phyloP scores from a whole-genome alignment of 2,888 invertebrate genomes.

The Octodonta nipae region DNA sequence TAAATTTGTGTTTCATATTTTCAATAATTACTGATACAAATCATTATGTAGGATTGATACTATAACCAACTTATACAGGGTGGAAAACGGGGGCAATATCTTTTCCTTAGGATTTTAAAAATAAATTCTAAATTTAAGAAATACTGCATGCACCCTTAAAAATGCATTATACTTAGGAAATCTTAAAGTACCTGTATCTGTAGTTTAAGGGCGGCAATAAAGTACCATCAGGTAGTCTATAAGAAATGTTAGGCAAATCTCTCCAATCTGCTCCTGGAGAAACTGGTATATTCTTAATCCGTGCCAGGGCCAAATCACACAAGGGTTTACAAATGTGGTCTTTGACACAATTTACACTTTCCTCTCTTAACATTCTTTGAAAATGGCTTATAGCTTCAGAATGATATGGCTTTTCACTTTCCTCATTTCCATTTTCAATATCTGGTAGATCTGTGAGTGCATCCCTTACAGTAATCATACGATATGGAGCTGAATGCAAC shows the following conservation, averaged over 20 bases:
- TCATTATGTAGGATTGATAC: too few species aligned
- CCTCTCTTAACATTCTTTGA: slow-evolving; percentile 54
- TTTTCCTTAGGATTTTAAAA: too few species aligned
- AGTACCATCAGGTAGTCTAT: slow-evolving; percentile 56
- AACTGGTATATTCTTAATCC: slow-evolving; percentile 63
- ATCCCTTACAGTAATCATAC: slow-evolving; percentile 65
- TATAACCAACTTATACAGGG: too few species aligned
- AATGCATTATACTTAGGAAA: too few species aligned
- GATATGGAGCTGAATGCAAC: slow-evolving; percentile 59
- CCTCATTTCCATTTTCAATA: slow-evolving; percentile 57
- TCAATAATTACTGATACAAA: too few species aligned
- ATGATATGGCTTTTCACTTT: slow-evolving; percentile 57
- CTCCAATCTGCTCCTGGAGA: slow-evolving; percentile 72
- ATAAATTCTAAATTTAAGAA: too few species aligned
- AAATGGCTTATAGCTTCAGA: slow-evolving; percentile 60
- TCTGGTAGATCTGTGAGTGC: slow-evolving; percentile 70
- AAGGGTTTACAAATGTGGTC: slow-evolving; percentile 79
- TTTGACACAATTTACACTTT: slow-evolving; percentile 22
- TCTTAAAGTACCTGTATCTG: too few species aligned
- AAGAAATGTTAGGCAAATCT: slow-evolving; percentile 65
- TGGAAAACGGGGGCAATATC: too few species aligned
- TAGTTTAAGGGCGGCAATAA: too few species aligned
- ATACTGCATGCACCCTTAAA: too few species aligned
- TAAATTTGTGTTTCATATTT: too few species aligned
- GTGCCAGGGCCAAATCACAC: slow-evolving; percentile 63